These are phyloP conservation scores for Penelope pileata DNA, from an alignment of 2,113 vertebrate genomes.

Conservation along the genomic window DNA sequence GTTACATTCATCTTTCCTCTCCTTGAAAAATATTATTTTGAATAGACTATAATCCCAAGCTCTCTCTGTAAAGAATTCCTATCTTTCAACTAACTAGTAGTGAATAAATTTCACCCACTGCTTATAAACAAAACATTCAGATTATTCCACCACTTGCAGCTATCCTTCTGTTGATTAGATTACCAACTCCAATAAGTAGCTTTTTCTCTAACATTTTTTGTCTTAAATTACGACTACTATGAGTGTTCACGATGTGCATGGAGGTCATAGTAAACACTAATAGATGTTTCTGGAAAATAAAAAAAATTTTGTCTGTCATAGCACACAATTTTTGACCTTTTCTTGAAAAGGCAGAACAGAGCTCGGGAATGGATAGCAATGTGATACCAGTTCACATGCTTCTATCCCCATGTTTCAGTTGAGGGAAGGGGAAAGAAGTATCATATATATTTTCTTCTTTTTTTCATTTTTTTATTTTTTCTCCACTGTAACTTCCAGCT, in stretches of 20 bases:
- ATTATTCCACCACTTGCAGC: neutral
- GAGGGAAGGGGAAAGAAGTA: neutral
- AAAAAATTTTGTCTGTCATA: neutral
- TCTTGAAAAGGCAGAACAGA: neutral
- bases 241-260: neutral
- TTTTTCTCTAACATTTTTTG: neutral
- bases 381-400: neutral
- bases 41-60: neutral
- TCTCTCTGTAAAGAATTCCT: neutral
- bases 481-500: neutral
- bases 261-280: neutral
- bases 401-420: neutral
- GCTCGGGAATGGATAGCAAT: neutral
- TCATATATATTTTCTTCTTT: neutral
- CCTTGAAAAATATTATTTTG: neutral
- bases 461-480: neutral
- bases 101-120: neutral
- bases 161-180: neutral
- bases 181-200: neutral
- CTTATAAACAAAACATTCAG: neutral
- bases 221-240: rapidly evolving
- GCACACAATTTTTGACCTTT: neutral
- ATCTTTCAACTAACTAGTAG: neutral
- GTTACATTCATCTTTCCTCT: neutral
- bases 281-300: neutral